A percentile compares a stretch with the other conserved stretches of the same genome.
Conservation (phyloP, 2,888 invertebrate genomes). For the Creontiades dilutus region DNA sequence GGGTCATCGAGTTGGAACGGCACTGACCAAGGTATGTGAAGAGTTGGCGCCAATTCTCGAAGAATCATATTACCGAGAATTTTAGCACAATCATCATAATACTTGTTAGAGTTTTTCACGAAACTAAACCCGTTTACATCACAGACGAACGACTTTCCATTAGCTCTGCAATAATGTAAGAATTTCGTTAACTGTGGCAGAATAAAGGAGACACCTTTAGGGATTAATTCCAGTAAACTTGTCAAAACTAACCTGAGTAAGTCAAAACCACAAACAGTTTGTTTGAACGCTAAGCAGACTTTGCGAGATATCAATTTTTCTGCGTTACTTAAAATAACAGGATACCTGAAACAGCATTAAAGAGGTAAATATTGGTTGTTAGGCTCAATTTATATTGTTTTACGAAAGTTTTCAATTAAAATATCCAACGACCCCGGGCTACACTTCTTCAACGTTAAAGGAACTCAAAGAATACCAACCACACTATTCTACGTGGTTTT, state of each 20-base stretch:
- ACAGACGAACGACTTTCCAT: conserved; percentile 99
- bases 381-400: no score
- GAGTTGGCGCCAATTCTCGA: conserved; percentile 93
- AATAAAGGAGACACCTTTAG: no score
- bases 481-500: no score
- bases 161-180: conserved; percentile 84
- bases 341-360: conserved; percentile 82
- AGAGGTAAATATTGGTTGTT: no score
- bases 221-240: background rate
- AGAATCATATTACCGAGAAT: conserved; percentile 99
- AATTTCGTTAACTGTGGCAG: background rate
- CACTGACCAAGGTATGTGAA: conserved; percentile 98
- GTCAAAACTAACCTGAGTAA: conserved; percentile 85
- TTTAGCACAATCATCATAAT: conserved; percentile 99
- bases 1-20: conserved; percentile 99
- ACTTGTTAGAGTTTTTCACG: conserved; percentile 99
- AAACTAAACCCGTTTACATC: conserved; percentile 99
- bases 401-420: no score
- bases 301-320: conserved; percentile 99
- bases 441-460: no score
- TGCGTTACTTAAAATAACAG: conserved; percentile 97
- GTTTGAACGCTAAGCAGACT: conserved; percentile 97
- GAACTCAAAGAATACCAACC: no score
- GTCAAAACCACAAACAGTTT: conserved; percentile 99
- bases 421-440: no score